Percentiles rank a stretch among this genome's conserved stretches.
Evolutionary conservation across 2,888 invertebrate species (phyloP).

Genomic region (Caenorhabditis imperialis): DNA sequence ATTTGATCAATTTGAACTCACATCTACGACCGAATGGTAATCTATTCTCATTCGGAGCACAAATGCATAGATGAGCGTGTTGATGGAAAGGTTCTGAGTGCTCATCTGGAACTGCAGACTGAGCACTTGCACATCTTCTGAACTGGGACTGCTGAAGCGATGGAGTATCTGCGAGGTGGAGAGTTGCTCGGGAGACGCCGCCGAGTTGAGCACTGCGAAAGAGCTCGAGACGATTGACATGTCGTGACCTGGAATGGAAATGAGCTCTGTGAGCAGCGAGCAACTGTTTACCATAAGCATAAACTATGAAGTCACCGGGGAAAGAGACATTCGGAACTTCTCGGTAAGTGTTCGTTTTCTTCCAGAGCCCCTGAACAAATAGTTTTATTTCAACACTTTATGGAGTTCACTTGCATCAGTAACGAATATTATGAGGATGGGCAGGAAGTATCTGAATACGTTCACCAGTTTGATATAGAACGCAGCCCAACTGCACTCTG

Average conservation of each 20-base stretch:
- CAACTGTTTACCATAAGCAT: slow-evolving; percentile 13
- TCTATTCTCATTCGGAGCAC: slow-evolving; percentile 27
- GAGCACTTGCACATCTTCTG: not conserved
- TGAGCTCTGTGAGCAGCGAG: too few relatives aligned
- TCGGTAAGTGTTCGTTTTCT: slow-evolving; percentile 51
- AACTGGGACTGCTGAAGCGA: slow-evolving; percentile 2
- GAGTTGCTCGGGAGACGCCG: slow-evolving; percentile 35
- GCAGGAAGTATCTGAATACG: slow-evolving; percentile 32
- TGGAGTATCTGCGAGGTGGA: slow-evolving; percentile 31
- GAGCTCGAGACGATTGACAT: slow-evolving; percentile 38
- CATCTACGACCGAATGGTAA: slow-evolving; percentile 43
- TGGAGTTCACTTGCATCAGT: slow-evolving; percentile 24
- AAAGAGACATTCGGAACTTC: slow-evolving; percentile 54
- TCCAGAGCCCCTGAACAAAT: slow-evolving; percentile 57
- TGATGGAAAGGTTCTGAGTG: slow-evolving; percentile 29
- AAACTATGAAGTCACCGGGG: slow-evolving; percentile 47
- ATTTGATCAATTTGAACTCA: slow-evolving; percentile 1
- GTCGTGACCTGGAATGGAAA: slow-evolving; percentile 18
- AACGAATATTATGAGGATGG: slow-evolving; percentile 34
- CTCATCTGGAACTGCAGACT: slow-evolving; percentile 33
- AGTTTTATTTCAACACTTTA: not conserved
- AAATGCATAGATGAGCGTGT: slow-evolving; percentile 32
- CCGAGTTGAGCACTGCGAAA: slow-evolving; percentile 35
- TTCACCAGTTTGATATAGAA: slow-evolving; percentile 47
- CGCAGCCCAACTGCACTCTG: slow-evolving; percentile 44